Base-by-base conservation (phyloP, 2,888 invertebrate species). In the Spisula solida region DNA sequence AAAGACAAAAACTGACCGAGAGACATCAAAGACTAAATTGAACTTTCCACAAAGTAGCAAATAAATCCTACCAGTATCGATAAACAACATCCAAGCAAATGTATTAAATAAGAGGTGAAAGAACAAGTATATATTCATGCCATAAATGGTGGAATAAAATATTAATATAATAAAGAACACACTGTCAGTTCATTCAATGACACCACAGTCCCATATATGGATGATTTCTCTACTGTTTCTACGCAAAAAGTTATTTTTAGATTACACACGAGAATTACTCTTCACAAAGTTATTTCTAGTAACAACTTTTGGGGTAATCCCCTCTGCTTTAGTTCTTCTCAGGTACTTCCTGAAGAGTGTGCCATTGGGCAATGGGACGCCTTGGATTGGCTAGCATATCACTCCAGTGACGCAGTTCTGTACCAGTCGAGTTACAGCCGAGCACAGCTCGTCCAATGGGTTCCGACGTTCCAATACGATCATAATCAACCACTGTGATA, bases 301-400 rank as follows among this genome's bases (percentile, higher is more conserved):
- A 55, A 66, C 66, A 66, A 70, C 29, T 66, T 14, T 83, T 41
- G 41, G 41, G 10, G 41, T 66, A 55, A 29, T 56, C 66, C 55
- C 29, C 10, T 81, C 48, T 48, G 79, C 82, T 86, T 93, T 94
- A 95, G 83, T 94, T 95, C 96, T 97, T 99, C 99, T 97, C 99
- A 98, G 95, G 99, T 98, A 97, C 99, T 91, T 96, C 99, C 97
- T 99, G 99, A 94, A 99, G 98, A 93, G 99, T 99, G 97, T 99
- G 99, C 99, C 99, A 99, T 97, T 99, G 99, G 95, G 99, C 99
- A 96, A 99, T 99, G 91, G 99, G 99, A 97, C 99, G 98, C 96
- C 99, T 98, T 79, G 99, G 99, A 95, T 99, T 99, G 95, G 99
- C 99, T 97, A 99, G 97, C 99, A 99, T 99, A 97, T 99, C 99